Conservation (phyloP, 2,888 invertebrate species). For the Parascotia fuliginaria region DNA sequence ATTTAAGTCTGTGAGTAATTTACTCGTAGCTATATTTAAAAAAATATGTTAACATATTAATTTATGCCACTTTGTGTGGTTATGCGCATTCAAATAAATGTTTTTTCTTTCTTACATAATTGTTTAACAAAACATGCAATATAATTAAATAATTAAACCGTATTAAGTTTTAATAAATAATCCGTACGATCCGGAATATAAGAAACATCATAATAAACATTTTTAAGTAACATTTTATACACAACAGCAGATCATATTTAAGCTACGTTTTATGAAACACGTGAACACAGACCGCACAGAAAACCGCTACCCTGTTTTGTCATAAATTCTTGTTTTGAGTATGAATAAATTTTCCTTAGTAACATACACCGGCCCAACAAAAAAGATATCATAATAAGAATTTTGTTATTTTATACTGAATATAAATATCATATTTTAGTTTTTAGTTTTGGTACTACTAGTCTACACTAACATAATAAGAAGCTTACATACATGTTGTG, state of each 20-base stretch:
- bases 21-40: too few species aligned
- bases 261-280: constrained; percentile 9
- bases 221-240: constrained; percentile 9
- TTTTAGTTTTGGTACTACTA: background rate
- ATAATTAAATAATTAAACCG: too few species aligned
- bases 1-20: too few species aligned
- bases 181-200: too few species aligned
- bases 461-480: too few species aligned
- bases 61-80: too few species aligned
- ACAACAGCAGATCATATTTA: constrained; percentile 4
- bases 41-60: too few species aligned
- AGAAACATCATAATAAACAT: background rate
- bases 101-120: too few species aligned
- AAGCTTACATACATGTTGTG: too few species aligned
- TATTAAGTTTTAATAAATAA: too few species aligned
- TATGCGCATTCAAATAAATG: too few species aligned
- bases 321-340: constrained; percentile 23
- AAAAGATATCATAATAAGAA: background rate
- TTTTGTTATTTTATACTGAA: background rate
- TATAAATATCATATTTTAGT: background rate
- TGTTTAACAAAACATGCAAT: background rate
- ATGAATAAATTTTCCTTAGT: constrained; percentile 14
- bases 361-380: constrained; percentile 1
- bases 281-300: constrained; percentile 1
- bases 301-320: background rate